Percentiles rank a stretch among this genome's conserved stretches.
These are phyloP conservation scores for Rotaria socialis DNA, from an alignment of 2,888 invertebrate genomes.

Conservation along the genomic window DNA sequence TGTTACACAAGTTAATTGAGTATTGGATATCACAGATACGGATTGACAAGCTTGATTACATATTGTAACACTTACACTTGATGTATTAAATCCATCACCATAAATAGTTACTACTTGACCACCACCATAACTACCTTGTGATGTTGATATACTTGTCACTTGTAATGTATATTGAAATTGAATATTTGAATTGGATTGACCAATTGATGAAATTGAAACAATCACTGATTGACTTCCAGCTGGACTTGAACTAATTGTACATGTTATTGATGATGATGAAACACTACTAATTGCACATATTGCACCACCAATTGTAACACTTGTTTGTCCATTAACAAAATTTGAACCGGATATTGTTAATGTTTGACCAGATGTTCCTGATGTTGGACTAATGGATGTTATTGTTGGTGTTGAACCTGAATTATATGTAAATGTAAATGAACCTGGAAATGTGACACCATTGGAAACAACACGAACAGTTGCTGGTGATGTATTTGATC, in stretches of 20 bases:
- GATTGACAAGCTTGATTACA: neutral
- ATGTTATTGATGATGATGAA: slow-evolving; percentile 36
- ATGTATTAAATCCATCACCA: slow-evolving; percentile 40
- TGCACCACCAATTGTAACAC: slow-evolving; percentile 35
- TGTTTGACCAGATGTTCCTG: neutral
- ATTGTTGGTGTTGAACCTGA: neutral
- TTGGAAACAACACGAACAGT: neutral
- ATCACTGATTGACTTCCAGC: slow-evolving; percentile 24
- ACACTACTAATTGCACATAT: slow-evolving; percentile 4
- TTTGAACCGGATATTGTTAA: slow-evolving; percentile 24
- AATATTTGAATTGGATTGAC: neutral
- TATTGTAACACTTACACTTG: neutral
- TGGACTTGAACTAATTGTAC: slow-evolving; percentile 35
- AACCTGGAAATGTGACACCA: neutral
- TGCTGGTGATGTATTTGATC: slow-evolving; percentile 31
- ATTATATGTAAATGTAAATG: slow-evolving; percentile 28
- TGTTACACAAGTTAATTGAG: slow-evolving; percentile 32
- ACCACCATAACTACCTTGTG: slow-evolving; percentile 27
- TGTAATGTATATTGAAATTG: slow-evolving; percentile 9
- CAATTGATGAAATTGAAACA: neutral
- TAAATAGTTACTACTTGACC: slow-evolving; percentile 21
- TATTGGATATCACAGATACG: neutral
- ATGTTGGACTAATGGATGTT: slow-evolving; percentile 29
- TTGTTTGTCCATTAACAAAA: neutral
- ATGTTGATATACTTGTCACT: neutral